A percentile compares a stretch with the other conserved stretches of the same genome.
phyloP scores from a whole-genome alignment of 2,888 invertebrate genomes.

The Eudasyphora cyanicolor region DNA sequence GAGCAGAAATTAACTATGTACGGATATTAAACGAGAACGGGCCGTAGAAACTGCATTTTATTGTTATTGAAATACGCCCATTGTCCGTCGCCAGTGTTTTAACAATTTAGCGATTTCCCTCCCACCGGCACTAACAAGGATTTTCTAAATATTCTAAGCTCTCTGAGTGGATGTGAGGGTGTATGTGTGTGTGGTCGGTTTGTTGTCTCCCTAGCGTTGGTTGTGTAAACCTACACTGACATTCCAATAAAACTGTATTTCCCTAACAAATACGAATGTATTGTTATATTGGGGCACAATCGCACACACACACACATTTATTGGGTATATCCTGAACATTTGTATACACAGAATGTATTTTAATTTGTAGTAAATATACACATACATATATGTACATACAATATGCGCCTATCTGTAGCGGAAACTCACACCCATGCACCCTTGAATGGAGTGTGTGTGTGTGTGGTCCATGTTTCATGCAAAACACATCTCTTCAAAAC shows the following conservation, averaged over 20 bases:
- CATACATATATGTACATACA: not conserved
- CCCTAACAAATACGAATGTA: not conserved
- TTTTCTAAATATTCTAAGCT: too few relatives aligned
- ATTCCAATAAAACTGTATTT: not conserved
- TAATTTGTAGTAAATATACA: not conserved
- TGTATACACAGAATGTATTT: not conserved
- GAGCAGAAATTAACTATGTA: too few relatives aligned
- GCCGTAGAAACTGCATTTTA: not conserved
- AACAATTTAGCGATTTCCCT: not conserved
- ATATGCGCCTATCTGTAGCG: not conserved
- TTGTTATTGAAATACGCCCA: not conserved
- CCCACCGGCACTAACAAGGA: not conserved
- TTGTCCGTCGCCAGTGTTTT: too few relatives aligned
- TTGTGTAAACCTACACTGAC: not conserved
- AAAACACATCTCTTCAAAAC: not conserved
- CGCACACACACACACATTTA: not conserved
- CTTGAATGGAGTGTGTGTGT: not conserved
- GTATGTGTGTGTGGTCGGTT: not conserved
- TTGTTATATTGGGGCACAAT: not conserved
- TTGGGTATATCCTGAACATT: not conserved
- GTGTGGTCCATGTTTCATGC: constrained; percentile 4
- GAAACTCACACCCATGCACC: not conserved
- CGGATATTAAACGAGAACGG: not conserved
- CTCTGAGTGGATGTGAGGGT: not conserved
- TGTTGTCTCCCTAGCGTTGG: not conserved